Conservation (phyloP, 1,140 invertebrate genomes). For the Plutomurus gul region DNA sequence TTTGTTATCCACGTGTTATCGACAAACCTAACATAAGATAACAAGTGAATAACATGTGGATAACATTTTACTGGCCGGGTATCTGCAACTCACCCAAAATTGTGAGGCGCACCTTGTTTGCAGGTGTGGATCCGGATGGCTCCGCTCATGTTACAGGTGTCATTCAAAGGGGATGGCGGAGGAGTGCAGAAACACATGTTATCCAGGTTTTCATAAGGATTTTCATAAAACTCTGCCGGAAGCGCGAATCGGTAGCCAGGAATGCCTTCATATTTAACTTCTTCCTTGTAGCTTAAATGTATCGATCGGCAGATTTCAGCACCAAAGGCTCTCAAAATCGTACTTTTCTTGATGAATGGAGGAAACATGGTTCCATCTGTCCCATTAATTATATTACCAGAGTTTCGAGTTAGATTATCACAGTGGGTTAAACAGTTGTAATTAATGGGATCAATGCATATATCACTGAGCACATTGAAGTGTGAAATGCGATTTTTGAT, state of each 20-base stretch:
- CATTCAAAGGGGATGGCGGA: constrained; percentile 56
- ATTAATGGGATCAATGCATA: too few species aligned
- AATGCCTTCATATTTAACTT: constrained; percentile 69
- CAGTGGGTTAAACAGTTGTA: too few species aligned
- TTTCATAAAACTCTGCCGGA: constrained; percentile 62
- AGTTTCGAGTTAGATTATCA: too few species aligned
- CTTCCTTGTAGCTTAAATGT: constrained; percentile 64
- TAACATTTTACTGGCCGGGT: too few species aligned
- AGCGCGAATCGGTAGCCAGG: constrained; percentile 62
- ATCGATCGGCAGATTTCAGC: constrained; percentile 62
- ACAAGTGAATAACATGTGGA: neutral
- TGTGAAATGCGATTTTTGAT: too few species aligned
- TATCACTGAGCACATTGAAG: too few species aligned
- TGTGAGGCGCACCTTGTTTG: constrained; percentile 38
- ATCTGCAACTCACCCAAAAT: too few species aligned
- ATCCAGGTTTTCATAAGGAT: constrained; percentile 67
- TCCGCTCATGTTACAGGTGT: neutral
- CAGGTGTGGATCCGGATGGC: constrained; percentile 11
- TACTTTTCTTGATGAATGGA: constrained; percentile 63
- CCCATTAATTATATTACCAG: neutral
- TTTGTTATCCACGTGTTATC: too few species aligned
- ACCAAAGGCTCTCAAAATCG: neutral
- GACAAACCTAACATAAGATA: neutral
- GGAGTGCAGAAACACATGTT: constrained; percentile 74
- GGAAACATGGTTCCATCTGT: constrained; percentile 61